Conservation (phyloP, 2,888 invertebrate genomes). For the Hirtodrosophila duncani region DNA sequence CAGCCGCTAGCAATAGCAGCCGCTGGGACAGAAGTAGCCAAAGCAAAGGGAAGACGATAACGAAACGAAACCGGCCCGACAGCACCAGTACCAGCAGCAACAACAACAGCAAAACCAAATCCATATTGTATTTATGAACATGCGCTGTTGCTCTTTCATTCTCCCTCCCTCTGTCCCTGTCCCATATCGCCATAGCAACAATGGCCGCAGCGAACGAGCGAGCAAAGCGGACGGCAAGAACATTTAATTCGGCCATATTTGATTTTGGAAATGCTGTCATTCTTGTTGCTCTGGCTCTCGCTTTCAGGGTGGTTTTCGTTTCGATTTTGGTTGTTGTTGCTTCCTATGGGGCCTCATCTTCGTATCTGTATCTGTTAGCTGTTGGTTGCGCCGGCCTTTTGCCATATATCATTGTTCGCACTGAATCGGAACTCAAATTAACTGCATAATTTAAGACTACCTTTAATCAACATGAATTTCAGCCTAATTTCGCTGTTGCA, state of each 20-base stretch:
- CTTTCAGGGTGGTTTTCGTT: conserved; percentile 41
- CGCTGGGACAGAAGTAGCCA: conserved; percentile 11
- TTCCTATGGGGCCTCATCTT: conserved; percentile 15
- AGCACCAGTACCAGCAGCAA: conserved; percentile 9
- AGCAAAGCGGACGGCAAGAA: conserved; percentile 50
- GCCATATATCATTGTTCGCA: too few species aligned
- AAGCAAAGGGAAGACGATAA: conserved; percentile 38
- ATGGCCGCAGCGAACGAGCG: conserved; percentile 64
- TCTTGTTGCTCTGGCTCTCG: conserved; percentile 31
- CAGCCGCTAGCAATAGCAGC: background rate
- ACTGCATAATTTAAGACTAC: too few species aligned
- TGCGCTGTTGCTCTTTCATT: background rate
- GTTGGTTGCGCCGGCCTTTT: conserved; percentile 25
- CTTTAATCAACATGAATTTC: too few species aligned
- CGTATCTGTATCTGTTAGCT: conserved; percentile 2
- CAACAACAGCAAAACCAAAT: conserved; percentile 48
- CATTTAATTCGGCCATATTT: conserved; percentile 75
- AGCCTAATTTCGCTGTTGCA: too few species aligned
- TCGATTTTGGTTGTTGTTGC: conserved; percentile 39
- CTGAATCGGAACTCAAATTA: too few species aligned
- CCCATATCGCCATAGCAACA: conserved; percentile 67
- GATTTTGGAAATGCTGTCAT: conserved; percentile 64
- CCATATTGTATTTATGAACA: too few species aligned
- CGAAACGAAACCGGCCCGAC: conserved; percentile 46
- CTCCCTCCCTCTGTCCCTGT: background rate